phyloP scores from a whole-genome alignment of 2,797 vertebrate species.

The Scleropages formosus region DNA sequence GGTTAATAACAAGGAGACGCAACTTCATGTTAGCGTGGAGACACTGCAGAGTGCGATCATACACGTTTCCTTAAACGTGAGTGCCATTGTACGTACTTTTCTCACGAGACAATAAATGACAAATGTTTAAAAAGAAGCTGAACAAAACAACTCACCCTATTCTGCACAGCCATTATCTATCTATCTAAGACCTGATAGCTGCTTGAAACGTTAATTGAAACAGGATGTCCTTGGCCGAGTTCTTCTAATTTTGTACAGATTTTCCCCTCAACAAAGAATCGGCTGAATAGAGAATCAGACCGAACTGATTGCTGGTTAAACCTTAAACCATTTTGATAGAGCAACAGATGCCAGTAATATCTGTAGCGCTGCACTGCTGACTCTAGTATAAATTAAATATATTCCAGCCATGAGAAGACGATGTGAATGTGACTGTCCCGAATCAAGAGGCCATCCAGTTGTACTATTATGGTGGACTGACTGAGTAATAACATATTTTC shows the following conservation, averaged over 20 bases:
- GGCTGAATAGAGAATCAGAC: neutral
- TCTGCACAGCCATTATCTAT: too few species aligned
- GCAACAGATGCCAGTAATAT: neutral
- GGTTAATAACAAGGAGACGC: neutral
- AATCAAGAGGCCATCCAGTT: neutral
- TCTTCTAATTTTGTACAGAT: neutral
- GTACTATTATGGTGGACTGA: neutral
- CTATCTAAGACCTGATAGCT: constrained; percentile 2
- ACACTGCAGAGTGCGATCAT: constrained; percentile 8
- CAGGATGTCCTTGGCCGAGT: constrained; percentile 13
- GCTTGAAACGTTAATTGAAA: neutral
- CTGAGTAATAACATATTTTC: neutral
- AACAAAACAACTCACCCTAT: neutral
- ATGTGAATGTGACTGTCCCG: too few species aligned
- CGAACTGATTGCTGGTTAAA: neutral
- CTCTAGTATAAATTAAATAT: too few species aligned
- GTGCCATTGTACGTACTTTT: constrained; percentile 8
- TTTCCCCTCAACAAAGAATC: neutral
- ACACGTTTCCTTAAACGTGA: constrained; percentile 1
- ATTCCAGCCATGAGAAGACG: neutral
- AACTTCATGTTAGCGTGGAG: too few species aligned
- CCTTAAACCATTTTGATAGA: neutral
- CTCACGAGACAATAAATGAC: neutral
- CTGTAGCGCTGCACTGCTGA: too few species aligned
- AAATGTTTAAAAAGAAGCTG: constrained; percentile 4